Percentiles rank a stretch among this genome's conserved stretches.
phyloP scores from a whole-genome alignment of 2,797 vertebrate species.

The Enteromius thamalakanensis region DNA sequence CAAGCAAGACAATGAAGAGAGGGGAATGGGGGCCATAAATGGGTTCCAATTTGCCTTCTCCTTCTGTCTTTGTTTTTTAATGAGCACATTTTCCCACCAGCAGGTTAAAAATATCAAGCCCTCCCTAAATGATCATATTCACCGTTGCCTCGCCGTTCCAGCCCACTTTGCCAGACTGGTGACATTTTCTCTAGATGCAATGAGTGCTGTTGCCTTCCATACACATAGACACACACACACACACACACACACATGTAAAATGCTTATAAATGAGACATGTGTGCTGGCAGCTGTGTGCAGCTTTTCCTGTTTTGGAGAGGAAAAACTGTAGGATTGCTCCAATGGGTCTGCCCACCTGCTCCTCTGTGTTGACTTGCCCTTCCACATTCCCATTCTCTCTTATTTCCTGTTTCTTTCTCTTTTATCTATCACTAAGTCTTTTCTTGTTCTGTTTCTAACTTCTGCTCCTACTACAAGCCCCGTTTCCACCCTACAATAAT shows the following conservation, averaged over 20 bases:
- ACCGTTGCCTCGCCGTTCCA: slow-evolving; percentile 27
- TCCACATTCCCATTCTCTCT: slow-evolving; percentile 11
- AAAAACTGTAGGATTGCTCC: slow-evolving; percentile 26
- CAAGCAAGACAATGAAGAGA: slow-evolving; percentile 53
- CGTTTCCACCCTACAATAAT: neutral
- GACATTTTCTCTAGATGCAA: slow-evolving; percentile 46
- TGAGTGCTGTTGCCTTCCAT: neutral
- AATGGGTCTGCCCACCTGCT: slow-evolving; percentile 39
- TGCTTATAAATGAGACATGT: slow-evolving; percentile 44
- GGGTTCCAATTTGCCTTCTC: slow-evolving; percentile 48
- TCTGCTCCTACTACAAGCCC: neutral
- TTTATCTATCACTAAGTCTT: neutral
- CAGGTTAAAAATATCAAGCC: slow-evolving; percentile 61
- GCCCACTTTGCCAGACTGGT: slow-evolving; percentile 48
- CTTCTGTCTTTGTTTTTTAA: slow-evolving; percentile 53
- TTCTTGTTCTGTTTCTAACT: neutral
- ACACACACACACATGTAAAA: slow-evolving; percentile 16
- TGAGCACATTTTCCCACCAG: slow-evolving; percentile 57
- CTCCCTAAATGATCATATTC: slow-evolving; percentile 55
- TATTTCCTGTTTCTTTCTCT: neutral
- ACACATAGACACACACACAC: slow-evolving; percentile 5
- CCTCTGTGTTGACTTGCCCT: slow-evolving; percentile 22
- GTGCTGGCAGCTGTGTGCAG: slow-evolving; percentile 40
- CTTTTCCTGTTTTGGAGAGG: slow-evolving; percentile 19
- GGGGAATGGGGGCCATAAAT: slow-evolving; percentile 48